Evolutionary conservation across 2,113 vertebrate species (phyloP).

Genomic region (Ochotona princeps): DNA sequence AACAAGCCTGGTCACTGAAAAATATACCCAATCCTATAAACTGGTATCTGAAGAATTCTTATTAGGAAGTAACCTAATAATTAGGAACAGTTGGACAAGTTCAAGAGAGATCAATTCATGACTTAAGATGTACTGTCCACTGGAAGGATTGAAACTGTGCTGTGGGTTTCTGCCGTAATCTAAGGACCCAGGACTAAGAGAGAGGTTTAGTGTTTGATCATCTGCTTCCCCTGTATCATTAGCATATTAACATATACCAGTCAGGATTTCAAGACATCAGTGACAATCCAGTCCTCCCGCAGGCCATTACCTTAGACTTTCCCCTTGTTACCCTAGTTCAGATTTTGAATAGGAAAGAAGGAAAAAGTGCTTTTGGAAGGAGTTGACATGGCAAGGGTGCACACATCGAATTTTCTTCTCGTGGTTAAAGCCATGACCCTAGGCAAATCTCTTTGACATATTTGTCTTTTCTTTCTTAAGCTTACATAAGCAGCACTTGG

Average conservation of each 20-base stretch:
- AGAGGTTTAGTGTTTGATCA: neutral
- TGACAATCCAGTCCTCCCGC: neutral
- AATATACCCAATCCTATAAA: neutral
- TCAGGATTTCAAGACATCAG: too few species aligned
- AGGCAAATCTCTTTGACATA: neutral
- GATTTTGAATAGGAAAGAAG: constrained; percentile 13
- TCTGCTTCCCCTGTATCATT: neutral
- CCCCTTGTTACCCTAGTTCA: neutral
- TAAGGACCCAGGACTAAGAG: neutral
- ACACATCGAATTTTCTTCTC: constrained; percentile 16
- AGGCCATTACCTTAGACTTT: neutral
- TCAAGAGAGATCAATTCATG: neutral
- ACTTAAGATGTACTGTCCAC: neutral
- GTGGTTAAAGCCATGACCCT: neutral
- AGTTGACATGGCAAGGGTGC: neutral
- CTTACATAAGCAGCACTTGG: neutral
- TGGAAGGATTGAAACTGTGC: neutral
- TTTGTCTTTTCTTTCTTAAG: neutral
- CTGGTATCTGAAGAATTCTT: neutral
- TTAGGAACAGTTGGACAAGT: neutral
- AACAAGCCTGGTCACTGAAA: neutral
- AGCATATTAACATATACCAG: neutral
- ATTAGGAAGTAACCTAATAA: neutral
- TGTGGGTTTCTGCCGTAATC: neutral
- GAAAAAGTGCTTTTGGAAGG: neutral